phyloP scores from a whole-genome alignment of 2,113 vertebrate species.

The Petrocephalus zakoni region DNA sequence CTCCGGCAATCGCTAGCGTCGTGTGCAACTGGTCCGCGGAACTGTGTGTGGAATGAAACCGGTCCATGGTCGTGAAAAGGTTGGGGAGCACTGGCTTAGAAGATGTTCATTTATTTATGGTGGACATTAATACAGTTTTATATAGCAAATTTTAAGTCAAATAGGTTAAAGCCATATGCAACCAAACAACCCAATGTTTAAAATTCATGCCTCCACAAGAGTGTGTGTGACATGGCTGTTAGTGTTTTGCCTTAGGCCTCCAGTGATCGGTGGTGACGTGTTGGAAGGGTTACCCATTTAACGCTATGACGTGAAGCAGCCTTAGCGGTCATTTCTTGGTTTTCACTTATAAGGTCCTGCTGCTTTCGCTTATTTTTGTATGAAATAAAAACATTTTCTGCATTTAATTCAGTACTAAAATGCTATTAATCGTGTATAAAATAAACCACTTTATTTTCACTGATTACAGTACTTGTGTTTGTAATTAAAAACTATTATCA shows the following conservation, averaged over 20 bases:
- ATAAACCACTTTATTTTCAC: not conserved
- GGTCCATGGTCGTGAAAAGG: no score
- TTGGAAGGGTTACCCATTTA: not conserved
- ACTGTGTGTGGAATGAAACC: no score
- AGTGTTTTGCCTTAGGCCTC: not conserved
- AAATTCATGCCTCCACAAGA: not conserved
- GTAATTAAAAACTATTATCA: conserved; percentile 30
- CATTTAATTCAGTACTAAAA: not conserved
- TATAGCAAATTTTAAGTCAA: not conserved
- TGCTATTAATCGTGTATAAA: conserved; percentile 7
- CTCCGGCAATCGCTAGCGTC: no score
- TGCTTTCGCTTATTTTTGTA: not conserved
- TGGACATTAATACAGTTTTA: not conserved
- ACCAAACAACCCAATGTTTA: not conserved
- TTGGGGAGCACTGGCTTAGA: no score
- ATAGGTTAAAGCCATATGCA: no score
- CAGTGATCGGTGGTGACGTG: not conserved
- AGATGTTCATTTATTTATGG: not conserved
- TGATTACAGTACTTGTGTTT: conserved; percentile 7
- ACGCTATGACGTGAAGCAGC: not conserved
- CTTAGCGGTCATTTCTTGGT: not conserved
- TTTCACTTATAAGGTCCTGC: not conserved
- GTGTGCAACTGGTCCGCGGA: no score
- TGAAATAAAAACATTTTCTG: not conserved
- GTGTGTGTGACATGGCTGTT: not conserved